Percentiles rank a stretch among this genome's conserved stretches.
phyloP scores from a whole-genome alignment of 2,113 vertebrate genomes.

The Lamprotornis superbus region DNA sequence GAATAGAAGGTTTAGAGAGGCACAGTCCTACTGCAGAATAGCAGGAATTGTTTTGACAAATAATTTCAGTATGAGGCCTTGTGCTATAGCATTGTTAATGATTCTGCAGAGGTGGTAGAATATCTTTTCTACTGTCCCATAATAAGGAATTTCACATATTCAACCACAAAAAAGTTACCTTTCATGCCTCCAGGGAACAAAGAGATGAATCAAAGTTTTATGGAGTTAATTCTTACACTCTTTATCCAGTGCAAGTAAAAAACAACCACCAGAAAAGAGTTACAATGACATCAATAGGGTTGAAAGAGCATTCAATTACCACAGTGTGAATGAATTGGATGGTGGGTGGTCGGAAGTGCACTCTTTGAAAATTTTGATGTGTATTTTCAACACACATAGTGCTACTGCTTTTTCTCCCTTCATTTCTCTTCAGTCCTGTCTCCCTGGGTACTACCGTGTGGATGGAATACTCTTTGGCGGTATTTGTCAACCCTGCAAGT shows the following conservation, averaged over 20 bases:
- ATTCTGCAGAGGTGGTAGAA: not conserved
- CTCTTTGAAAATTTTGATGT: not conserved
- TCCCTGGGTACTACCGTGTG: conserved; percentile 86
- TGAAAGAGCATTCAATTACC: not conserved
- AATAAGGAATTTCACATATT: not conserved
- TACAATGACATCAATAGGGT: not conserved
- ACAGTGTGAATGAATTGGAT: not conserved
- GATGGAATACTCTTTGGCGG: conserved; percentile 92
- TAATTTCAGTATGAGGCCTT: not conserved
- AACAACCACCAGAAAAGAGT: not conserved
- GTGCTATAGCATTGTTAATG: not conserved
- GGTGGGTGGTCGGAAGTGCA: not conserved
- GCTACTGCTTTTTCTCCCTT: not conserved
- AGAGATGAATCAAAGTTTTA: not conserved
- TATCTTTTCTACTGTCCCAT: not conserved
- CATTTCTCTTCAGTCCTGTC: conserved; percentile 73
- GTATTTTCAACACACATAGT: not conserved
- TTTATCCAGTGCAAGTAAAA: not conserved
- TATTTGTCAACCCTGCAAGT: conserved; percentile 90
- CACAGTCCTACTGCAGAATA: not conserved
- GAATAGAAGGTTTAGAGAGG: not conserved
- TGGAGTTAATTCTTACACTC: not conserved
- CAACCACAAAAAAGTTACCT: not conserved
- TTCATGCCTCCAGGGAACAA: not conserved
- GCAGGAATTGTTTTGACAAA: not conserved